These are phyloP conservation scores for Agrotis exclamationis DNA, from an alignment of 2,888 invertebrate genomes.

Conservation along the genomic window DNA sequence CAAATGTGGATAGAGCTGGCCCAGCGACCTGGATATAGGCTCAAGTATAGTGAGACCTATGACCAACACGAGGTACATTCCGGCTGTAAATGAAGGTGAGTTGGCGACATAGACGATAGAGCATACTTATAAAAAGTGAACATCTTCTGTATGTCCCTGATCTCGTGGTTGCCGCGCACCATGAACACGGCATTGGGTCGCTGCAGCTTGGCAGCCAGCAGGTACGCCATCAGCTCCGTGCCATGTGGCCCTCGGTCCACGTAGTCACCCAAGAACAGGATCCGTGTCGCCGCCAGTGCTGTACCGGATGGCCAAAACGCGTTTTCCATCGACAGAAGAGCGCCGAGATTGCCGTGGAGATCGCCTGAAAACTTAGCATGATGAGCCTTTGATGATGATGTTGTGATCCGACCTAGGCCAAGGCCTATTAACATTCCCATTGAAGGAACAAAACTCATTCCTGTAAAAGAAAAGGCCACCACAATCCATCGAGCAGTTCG, in stretches of 20 bases:
- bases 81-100: no score
- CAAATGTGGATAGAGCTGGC: neutral
- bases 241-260: constrained; percentile 94
- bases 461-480: no score
- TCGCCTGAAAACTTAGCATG: constrained; percentile 90
- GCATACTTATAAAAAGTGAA: constrained; percentile 93
- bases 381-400: neutral
- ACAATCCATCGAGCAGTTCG: no score
- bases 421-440: no score
- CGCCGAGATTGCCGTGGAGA: constrained; percentile 94
- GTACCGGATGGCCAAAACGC: constrained; percentile 93
- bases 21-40: no score
- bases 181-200: constrained; percentile 92
- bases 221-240: constrained; percentile 93
- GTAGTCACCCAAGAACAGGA: constrained; percentile 95
- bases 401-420: no score
- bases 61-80: neutral
- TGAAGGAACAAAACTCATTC: no score
- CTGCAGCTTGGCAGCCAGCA: constrained; percentile 93
- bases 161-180: constrained; percentile 94
- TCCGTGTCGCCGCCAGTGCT: constrained; percentile 91
- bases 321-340: constrained; percentile 93
- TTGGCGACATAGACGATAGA: no score
- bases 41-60: neutral
- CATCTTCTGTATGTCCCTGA: constrained; percentile 94